Evolutionary conservation across 2,797 vertebrate genomes (phyloP), one percentile per base, ranked within the genome.

Genomic region (Pipistrellus kuhlii): DNA sequence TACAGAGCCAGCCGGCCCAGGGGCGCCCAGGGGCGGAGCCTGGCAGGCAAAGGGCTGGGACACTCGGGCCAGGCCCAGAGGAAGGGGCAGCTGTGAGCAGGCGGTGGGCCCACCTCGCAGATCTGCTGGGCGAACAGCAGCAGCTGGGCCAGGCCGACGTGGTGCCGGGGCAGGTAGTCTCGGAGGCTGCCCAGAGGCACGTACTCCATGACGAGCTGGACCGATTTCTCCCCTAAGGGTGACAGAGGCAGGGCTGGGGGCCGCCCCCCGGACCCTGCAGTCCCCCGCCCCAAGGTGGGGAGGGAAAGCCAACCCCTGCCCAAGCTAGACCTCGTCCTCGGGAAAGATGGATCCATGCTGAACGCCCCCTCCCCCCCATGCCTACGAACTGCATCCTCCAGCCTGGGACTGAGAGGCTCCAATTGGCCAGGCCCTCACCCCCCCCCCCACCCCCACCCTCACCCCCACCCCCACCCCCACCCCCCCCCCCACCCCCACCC

Each of bases 161-260:
- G 98, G 90, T 98, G 98, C 84, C 98, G 99, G 76, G 98, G 98
- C 51, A 99, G 97, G 96, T 99, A 99, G 7, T 99, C 99, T 7
- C 98, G 97, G 90, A 99, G 98, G 97, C 99, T 99, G 64, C 99
- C 99, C 80, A 99, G 97, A 0, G 99, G 99, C 66, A 99, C 98
- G 84, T 99, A 99, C 94, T 99, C 99, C 99, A 99, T 99, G 96
- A 99, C 99, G 5, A 99, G 98, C 97, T 99, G 99, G 91, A 99
- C 98, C 4, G 99, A 97, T 96, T 98, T 98, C 76, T 99, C 99
- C 18, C 99, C 99, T 99, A 98, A n/a, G 10, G 46, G 25, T 2
- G 11, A 0, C 3, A 46, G 32, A 51, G 44, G 13, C 18, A n/a
- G 14, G 46, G 8, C 25, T 1, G 2, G 21, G n/a, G 35, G 32